Base-by-base conservation (phyloP, 2,113 vertebrate species). In the Coturnix japonica region DNA sequence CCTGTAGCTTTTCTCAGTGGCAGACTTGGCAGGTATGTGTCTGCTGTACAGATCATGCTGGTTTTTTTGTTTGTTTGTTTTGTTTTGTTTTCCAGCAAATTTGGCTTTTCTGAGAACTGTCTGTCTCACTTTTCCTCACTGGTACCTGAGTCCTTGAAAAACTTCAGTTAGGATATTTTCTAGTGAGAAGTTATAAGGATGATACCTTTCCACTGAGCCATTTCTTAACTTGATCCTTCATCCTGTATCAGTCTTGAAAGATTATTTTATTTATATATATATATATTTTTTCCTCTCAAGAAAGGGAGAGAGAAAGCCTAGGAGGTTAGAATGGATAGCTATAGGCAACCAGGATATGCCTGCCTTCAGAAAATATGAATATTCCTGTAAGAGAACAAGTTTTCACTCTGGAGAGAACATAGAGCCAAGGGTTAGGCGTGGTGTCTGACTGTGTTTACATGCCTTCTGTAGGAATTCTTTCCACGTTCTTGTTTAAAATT, bases 361-460 rank as follows among this genome's bases (percentile, higher is more conserved):
- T 46, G 22, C 15, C 30, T 28, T 11, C 30, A 9, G 28, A 21
- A 25, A 17, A 25, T 0, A 3, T 2, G 4, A 47, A 4, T 5
- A 3, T 15, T 22, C 13, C 15, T 3, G 1, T 8, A 12, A 47
- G 6, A 79, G 53, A 47, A 69, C 9, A 7, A 39, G 22, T 7
- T 59, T 11, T 26, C 0, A 0, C 13, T 28, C 17, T 13, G 31
- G 76, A 44, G 39, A 61, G 6, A 54, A 4, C 0, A 0, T 28
- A 35, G 35, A 31, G 23, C 37, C 21, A n/a, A 16, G 41, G n/a
- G 10, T 16, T 30, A 13, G 33, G n/a, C 44, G 72, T 44, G 8
- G 2, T 72, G n/a, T 44, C 18, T 7, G 57, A 80, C 1, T 53
- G 7, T 16, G 20, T 43, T 14, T 21, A 26, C 0, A 0, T 74